These are phyloP conservation scores for Gobius niger DNA, from an alignment of 2,113 vertebrate genomes.

Conservation along the genomic window DNA sequence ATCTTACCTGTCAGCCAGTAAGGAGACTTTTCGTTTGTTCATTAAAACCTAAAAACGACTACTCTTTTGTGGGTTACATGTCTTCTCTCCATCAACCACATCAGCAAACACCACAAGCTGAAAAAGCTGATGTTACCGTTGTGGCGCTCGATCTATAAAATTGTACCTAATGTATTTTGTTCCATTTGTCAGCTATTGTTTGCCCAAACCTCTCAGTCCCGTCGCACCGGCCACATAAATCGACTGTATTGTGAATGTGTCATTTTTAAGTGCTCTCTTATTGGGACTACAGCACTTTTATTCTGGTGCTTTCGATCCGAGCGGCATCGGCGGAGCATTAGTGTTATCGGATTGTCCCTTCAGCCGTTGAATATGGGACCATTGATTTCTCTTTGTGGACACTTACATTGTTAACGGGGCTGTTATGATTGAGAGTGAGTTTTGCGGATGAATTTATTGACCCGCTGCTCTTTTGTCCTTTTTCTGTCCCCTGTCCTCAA, in stretches of 20 bases:
- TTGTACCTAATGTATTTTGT: background rate
- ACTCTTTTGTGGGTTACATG: background rate
- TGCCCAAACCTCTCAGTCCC: background rate
- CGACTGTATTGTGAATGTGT: background rate
- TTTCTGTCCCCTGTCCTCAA: background rate
- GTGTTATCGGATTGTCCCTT: slow-evolving; percentile 26
- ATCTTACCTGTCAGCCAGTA: too few relatives aligned
- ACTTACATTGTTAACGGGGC: slow-evolving; percentile 27
- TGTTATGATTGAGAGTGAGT: slow-evolving; percentile 14
- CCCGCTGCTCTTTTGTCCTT: background rate
- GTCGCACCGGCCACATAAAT: slow-evolving; percentile 4
- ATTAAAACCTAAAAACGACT: too few relatives aligned
- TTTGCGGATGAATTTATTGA: slow-evolving; percentile 22
- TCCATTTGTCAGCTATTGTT: slow-evolving; percentile 5
- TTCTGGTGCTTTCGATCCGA: slow-evolving; percentile 23
- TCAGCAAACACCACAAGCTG: background rate
- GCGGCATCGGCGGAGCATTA: slow-evolving; percentile 22
- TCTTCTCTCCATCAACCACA: background rate
- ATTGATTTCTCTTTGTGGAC: slow-evolving; percentile 32
- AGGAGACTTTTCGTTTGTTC: too few relatives aligned
- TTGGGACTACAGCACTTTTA: slow-evolving; percentile 6
- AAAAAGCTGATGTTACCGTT: too few relatives aligned
- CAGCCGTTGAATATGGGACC: slow-evolving; percentile 19
- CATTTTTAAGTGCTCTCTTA: slow-evolving; percentile 20
- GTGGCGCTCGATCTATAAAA: background rate